Evolutionary conservation across 2,888 invertebrate genomes (phyloP), one percentile per base, ranked within the genome.

Genomic region (Xylota sylvarum): DNA sequence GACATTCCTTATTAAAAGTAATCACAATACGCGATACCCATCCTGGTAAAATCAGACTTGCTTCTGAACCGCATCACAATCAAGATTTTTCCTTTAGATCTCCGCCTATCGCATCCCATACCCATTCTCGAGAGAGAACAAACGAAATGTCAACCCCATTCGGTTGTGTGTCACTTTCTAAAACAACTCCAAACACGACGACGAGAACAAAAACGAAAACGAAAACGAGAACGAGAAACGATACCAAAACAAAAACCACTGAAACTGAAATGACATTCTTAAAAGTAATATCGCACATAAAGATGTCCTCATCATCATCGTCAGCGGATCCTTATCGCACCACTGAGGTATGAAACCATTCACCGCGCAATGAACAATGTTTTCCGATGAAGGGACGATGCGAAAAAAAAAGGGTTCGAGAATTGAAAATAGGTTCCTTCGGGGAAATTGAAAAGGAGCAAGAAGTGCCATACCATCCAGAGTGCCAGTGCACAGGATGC

Each of bases 361-460:
- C 32, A 56, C 48, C 48, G 48, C 10, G 55, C 69, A 10, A 69
- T 19, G 43, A 70, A 30, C 17, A 67, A 50, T 32, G 46, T 56
- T 62, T 50, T 55, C 65, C 74, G 32, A 78, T 78, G 52, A 64
- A 79, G 62, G 55, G 52, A 46, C 4, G 32, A 32, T 5, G 32
- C 0, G 2, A 5, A 2, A 40, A 65, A 67, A 19, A 12, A 12
- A 50, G 58, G 35, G 56, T 55, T 64, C 64, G 17, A 30, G 14
- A 64, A 10, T 48, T 72, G 64, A 37, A 79, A 79, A 80, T 58
- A 62, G 58, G 55, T 73, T 80, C 60, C 67, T 65, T 30, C 52
- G 81, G 76, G 81, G 67, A 81, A 81, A 81, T 81, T 81, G 81
- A 69, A 81, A 69, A 81, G 67, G 67, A 69, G 56, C 55, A 30